These are phyloP conservation scores for Nycteola revayana DNA, from an alignment of 2,888 invertebrate species.

Conservation along the genomic window DNA sequence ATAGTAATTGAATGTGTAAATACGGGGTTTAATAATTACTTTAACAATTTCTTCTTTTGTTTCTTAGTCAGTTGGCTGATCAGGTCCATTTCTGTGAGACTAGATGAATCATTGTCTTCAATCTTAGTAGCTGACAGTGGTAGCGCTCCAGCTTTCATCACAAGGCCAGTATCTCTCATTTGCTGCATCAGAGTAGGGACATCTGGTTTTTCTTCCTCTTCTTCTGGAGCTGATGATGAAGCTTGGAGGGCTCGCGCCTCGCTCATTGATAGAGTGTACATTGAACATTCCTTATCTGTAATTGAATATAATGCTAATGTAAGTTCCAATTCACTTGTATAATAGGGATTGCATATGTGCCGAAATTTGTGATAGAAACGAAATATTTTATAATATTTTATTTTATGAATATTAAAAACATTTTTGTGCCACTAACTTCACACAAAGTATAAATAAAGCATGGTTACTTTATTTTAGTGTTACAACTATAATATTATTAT, in stretches of 20 bases:
- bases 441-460: too few species aligned
- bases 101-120: conserved; percentile 82
- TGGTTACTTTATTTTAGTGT: too few species aligned
- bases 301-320: too few species aligned
- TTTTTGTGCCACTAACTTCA: too few species aligned
- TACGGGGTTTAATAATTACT: too few species aligned
- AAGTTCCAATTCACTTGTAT: too few species aligned
- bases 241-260: conserved; percentile 89
- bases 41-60: conserved; percentile 95
- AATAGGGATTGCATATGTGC: too few species aligned
- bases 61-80: conserved; percentile 92
- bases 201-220: conserved; percentile 79
- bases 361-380: too few species aligned
- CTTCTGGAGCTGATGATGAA: conserved; percentile 88
- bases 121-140: conserved; percentile 80
- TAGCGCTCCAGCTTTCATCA: conserved; percentile 90
- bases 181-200: conserved; percentile 90
- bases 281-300: conserved; percentile 96
- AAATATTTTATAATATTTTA: too few species aligned
- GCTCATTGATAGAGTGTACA: conserved; percentile 93
- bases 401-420: too few species aligned
- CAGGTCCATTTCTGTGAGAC: conserved; percentile 87
- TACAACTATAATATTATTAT: too few species aligned
- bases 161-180: conserved; percentile 95
- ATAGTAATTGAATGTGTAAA: too few species aligned